Evolutionary conservation across 2,113 vertebrate genomes (phyloP).

Genomic region (Gavialis gangeticus): DNA sequence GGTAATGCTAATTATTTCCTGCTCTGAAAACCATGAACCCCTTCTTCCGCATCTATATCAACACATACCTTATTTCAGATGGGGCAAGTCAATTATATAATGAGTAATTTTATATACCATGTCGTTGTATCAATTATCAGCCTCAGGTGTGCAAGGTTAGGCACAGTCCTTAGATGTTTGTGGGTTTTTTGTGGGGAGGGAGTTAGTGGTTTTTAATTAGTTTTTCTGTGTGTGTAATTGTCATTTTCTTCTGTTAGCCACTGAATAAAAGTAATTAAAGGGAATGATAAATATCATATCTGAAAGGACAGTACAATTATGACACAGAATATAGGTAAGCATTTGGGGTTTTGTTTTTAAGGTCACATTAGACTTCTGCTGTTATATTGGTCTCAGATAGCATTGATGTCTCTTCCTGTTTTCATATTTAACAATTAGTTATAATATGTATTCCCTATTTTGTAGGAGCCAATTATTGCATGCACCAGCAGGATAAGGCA

Average conservation of each 20-base stretch:
- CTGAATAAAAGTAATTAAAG: not conserved
- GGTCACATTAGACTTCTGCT: not conserved
- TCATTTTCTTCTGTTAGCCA: not conserved
- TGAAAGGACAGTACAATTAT: not conserved
- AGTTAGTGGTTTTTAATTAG: too few relatives aligned
- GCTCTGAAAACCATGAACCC: not conserved
- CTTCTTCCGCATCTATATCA: not conserved
- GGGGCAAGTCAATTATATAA: not conserved
- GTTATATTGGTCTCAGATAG: not conserved
- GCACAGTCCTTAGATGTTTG: not conserved
- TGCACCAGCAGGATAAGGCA: not conserved
- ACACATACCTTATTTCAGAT: not conserved
- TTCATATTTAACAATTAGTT: not conserved
- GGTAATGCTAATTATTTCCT: not conserved
- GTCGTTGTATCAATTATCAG: not conserved
- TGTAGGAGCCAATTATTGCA: not conserved
- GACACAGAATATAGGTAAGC: too few relatives aligned
- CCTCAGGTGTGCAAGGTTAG: not conserved
- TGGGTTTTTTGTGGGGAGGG: too few relatives aligned
- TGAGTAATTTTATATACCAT: not conserved
- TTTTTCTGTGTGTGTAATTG: too few relatives aligned
- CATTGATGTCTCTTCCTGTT: not conserved
- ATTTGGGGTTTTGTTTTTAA: too few relatives aligned
- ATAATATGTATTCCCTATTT: not conserved
- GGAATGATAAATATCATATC: not conserved